Conservation (phyloP, 2,888 invertebrate genomes). For the Melanostoma scalare region DNA sequence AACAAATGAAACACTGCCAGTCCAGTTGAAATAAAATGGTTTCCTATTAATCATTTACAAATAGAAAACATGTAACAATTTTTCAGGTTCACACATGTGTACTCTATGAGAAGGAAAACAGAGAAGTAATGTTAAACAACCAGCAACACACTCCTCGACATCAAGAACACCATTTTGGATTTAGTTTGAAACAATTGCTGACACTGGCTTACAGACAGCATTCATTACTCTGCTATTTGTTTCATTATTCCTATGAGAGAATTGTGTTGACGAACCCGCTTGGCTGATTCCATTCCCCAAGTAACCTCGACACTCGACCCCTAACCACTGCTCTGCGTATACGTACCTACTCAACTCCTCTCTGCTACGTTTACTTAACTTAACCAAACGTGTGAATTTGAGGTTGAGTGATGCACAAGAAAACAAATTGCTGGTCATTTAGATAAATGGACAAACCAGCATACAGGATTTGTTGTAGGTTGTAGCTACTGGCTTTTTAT, state of each 20-base stretch:
- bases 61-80: conserved; percentile 67
- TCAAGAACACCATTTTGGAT: conserved; percentile 10
- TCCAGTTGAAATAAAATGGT: conserved; percentile 59
- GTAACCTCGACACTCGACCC: conserved; percentile 1
- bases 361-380: conserved; percentile 45
- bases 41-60: conserved; percentile 62
- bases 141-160: neutral
- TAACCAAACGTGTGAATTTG: conserved; percentile 65
- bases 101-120: conserved; percentile 6
- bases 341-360: conserved; percentile 3
- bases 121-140: neutral
- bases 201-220: conserved; percentile 25
- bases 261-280: conserved; percentile 7
- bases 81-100: conserved; percentile 57
- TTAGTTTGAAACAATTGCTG: conserved; percentile 39
- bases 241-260: conserved; percentile 1
- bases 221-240: conserved; percentile 37
- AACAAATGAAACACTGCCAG: conserved; percentile 43
- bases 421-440: conserved; percentile 68
- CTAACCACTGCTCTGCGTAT: conserved; percentile 26
- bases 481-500: too few relatives aligned
- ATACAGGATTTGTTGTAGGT: conserved; percentile 44
- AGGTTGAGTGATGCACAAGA: conserved; percentile 63
- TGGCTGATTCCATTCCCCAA: neutral
- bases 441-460: conserved; percentile 63